Evolutionary conservation across 2,113 vertebrate genomes (phyloP), one percentile per base, ranked within the genome.

Genomic region (Dinomys branickii): DNA sequence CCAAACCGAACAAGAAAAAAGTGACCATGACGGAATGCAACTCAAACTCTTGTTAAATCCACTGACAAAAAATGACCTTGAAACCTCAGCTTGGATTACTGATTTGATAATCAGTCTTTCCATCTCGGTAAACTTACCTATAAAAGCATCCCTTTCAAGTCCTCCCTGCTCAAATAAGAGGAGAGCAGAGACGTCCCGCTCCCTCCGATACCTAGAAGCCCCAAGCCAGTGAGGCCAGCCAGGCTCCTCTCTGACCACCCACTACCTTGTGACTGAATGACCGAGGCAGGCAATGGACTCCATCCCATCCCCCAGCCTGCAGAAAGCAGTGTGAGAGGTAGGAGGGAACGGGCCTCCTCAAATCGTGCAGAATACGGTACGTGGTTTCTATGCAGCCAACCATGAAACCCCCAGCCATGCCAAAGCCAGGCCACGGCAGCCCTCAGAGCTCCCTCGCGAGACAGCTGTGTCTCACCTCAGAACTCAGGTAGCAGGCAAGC

Each of bases 121-220:
- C 35, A 2, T 28, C 65, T 38, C 50, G 33, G 33, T 30, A 67
- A 67, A 96, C 4, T 30, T 26, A 4, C 16, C 73, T 65, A 19
- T 13, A 17, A 85, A 77, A 80, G 44, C 85, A 59, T 1, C 33
- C 5, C 4, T 16, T 13, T 69, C 12, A 38, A 52, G 41, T 41
- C 16, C 41, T 67, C 0, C 0, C 0, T 0, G n/a, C 19, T 69
- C 58, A 35, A 73, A 38, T 2, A 11, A n/a, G 24, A 44, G 59
- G 35, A 12, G 0, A 63, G 24, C 20, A 11, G 7, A 2, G 50
- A 20, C 0, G 0, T 13, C 59, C 19, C 0, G 16, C 63, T 14
- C 80, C 22, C 0, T n/a, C 41, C 5, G 54, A 17, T 1, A 17
- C 30, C 59, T 5, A 24, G 26, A 41, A 38, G 30, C 61, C 8